Percentiles rank a stretch among this genome's conserved stretches.
These are phyloP conservation scores for Drosophila busckii DNA, from an alignment of 1,140 invertebrate genomes.

Conservation along the genomic window DNA sequence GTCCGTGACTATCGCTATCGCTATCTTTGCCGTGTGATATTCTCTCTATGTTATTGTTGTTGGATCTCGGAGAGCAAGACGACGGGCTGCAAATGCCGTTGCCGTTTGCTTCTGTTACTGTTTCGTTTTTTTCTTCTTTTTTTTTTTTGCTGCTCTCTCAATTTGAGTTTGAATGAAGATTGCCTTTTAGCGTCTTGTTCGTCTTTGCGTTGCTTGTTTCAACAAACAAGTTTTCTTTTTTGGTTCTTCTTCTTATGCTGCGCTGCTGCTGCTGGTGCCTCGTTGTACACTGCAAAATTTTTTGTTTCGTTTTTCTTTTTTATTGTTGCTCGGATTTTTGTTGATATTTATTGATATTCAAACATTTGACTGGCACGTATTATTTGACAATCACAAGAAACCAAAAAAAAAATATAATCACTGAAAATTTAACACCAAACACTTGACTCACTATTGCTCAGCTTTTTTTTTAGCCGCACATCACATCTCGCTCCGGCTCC, in stretches of 20 bases:
- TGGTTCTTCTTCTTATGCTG: constrained; percentile 39
- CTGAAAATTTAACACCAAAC: constrained; percentile 62
- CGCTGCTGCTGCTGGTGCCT: constrained; percentile 24
- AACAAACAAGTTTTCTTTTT: constrained; percentile 69
- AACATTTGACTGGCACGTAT: background rate
- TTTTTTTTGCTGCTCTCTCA: constrained; percentile 27
- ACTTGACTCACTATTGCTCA: constrained; percentile 46
- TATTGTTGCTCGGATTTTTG: background rate
- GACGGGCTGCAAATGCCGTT: constrained; percentile 29
- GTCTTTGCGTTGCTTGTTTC: constrained; percentile 40
- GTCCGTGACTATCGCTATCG: constrained; percentile 3
- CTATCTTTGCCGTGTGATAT: constrained; percentile 20
- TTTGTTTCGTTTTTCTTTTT: constrained; percentile 20
- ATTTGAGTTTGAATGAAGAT: constrained; percentile 30
- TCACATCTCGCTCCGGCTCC: constrained; percentile 37
- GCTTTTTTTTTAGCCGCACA: constrained; percentile 41
- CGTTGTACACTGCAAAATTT: constrained; percentile 44
- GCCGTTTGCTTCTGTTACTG: constrained; percentile 30
- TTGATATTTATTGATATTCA: constrained; percentile 3
- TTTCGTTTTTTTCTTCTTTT: constrained; percentile 32
- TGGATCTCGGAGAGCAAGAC: constrained; percentile 1
- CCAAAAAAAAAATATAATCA: constrained; percentile 30
- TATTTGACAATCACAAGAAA: constrained; percentile 5
- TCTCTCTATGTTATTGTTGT: constrained; percentile 12
- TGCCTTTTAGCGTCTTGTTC: constrained; percentile 43